Conservation (phyloP, 92 coral and sea anemone genomes). For the Chrysogorgia sp. region DNA sequence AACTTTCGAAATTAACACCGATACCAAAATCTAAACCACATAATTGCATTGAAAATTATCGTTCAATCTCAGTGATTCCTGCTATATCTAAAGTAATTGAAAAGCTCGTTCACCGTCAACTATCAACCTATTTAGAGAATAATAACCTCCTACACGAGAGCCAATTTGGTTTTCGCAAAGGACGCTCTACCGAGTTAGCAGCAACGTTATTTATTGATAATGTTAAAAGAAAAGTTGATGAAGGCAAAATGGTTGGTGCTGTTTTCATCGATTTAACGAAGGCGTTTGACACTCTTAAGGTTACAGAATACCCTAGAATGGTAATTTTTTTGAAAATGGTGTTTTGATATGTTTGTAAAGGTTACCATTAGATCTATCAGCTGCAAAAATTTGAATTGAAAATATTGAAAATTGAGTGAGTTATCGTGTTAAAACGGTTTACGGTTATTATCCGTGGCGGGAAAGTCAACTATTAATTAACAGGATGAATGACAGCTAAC, state of each 20-base stretch:
- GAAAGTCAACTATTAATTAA: too few species aligned
- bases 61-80: slow-evolving; percentile 23
- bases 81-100: slow-evolving; percentile 21
- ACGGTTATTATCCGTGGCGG: too few species aligned
- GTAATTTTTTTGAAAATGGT: too few species aligned
- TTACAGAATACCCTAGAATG: too few species aligned
- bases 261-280: slow-evolving; percentile 20
- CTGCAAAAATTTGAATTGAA: too few species aligned
- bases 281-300: slow-evolving; percentile 10
- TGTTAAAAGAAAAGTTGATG: slow-evolving; percentile 28
- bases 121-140: slow-evolving; percentile 13
- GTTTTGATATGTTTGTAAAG: too few species aligned
- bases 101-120: slow-evolving; percentile 14
- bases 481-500: too few species aligned
- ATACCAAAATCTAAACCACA: slow-evolving; percentile 19
- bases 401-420: too few species aligned
- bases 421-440: too few species aligned
- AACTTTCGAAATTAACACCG: slow-evolving; percentile 16
- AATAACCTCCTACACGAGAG: slow-evolving; percentile 7
- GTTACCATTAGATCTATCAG: too few species aligned
- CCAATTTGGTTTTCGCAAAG: slow-evolving; percentile 29
- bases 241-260: slow-evolving; percentile 25
- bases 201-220: slow-evolving; percentile 18
- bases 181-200: slow-evolving; percentile 33
- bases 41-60: slow-evolving; percentile 20